phyloP scores from a whole-genome alignment of 2,888 invertebrate genomes.

The Odontothrips loti region DNA sequence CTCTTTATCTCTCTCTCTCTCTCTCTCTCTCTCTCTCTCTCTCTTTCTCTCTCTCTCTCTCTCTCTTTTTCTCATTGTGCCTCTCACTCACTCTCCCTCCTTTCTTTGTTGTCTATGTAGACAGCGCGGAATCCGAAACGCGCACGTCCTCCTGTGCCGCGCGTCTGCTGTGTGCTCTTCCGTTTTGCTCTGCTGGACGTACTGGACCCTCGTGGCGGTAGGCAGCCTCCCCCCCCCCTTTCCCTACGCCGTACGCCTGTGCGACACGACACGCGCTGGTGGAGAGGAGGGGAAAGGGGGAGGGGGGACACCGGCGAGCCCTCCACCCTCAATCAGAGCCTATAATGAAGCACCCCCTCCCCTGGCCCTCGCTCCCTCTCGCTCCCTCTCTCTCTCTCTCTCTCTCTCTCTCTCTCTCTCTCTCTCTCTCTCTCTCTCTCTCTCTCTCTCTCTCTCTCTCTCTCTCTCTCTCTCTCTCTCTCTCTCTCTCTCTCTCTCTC shows the following conservation, averaged over 20 bases:
- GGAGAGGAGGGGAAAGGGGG: no score
- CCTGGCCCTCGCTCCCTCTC: not conserved
- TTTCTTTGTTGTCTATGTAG: not conserved
- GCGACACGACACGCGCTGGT: no score
- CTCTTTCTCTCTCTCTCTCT: not conserved
- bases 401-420: constrained; percentile 3
- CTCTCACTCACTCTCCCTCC: not conserved
- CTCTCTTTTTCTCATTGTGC: not conserved
- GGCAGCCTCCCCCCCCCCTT: not conserved
- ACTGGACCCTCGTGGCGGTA: not conserved
- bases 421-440: constrained; percentile 27
- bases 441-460: constrained; percentile 29
- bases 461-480: constrained; percentile 30
- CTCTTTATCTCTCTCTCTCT: constrained; percentile 1
- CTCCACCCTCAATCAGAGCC: no score
- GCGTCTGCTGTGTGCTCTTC: no score
- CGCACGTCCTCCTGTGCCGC: no score
- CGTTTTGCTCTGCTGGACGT: not conserved
- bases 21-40: constrained; percentile 5
- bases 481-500: constrained; percentile 32
- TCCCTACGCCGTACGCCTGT: no score
- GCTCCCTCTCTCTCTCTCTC: not conserved
- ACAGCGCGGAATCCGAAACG: no score
- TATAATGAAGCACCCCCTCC: no score
- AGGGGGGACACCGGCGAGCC: no score